phyloP scores from a whole-genome alignment of 53 echinoderm and acorn worm species.

The Zoroaster sp. region DNA sequence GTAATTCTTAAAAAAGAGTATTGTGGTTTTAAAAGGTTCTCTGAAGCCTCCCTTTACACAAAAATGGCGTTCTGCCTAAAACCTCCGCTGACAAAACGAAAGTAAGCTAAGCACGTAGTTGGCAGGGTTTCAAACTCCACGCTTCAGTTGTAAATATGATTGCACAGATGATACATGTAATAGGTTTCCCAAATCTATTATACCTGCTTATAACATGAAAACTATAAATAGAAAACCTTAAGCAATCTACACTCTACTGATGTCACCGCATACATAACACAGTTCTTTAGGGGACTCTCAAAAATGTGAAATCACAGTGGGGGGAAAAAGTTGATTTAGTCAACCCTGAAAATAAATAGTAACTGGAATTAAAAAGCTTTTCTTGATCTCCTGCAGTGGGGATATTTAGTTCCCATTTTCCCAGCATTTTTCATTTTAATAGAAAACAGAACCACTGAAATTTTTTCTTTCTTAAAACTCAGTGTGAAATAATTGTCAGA shows the following conservation, averaged over 20 bases:
- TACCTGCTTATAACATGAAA: background rate
- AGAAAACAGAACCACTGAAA: too few species aligned
- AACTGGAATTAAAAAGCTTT: too few species aligned
- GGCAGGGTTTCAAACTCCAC: slow-evolving; percentile 36
- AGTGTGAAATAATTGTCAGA: too few species aligned
- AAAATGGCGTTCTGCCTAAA: background rate
- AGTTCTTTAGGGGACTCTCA: background rate
- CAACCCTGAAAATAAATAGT: too few species aligned
- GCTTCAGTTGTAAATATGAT: slow-evolving; percentile 24
- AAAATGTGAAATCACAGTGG: background rate
- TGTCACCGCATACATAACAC: background rate
- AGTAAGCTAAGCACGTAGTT: slow-evolving; percentile 45
- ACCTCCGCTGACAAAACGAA: slow-evolving; percentile 2
- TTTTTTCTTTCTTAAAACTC: too few species aligned
- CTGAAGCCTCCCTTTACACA: background rate
- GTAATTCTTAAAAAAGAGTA: too few species aligned
- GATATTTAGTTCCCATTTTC: too few species aligned
- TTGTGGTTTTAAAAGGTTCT: background rate
- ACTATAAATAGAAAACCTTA: slow-evolving; percentile 9
- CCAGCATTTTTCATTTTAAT: too few species aligned
- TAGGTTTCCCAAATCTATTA: slow-evolving; percentile 2
- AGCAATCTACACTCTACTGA: slow-evolving; percentile 4
- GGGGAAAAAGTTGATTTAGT: too few species aligned
- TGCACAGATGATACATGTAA: slow-evolving; percentile 9
- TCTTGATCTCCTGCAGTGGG: too few species aligned